These are phyloP conservation scores for Amorpha juglandis DNA, from an alignment of 2,888 invertebrate genomes.

Conservation along the genomic window DNA sequence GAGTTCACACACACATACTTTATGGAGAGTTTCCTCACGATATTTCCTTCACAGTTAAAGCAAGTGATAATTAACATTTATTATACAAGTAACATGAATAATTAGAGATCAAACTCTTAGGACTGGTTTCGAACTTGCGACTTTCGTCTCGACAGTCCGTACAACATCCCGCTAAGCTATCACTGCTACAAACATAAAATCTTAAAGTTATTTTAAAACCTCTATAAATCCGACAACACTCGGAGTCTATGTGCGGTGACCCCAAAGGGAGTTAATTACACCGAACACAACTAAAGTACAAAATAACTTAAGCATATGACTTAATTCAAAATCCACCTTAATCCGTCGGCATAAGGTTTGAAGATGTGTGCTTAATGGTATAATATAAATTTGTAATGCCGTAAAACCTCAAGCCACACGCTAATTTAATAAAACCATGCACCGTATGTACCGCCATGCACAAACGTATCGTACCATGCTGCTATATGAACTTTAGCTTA, in stretches of 20 bases:
- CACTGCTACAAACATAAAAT: background rate
- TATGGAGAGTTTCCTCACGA: too few species aligned
- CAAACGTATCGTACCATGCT: constrained; percentile 14
- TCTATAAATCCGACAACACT: constrained; percentile 3
- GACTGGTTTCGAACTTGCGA: too few species aligned
- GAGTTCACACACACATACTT: too few species aligned
- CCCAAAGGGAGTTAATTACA: constrained; percentile 10
- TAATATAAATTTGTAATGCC: constrained; percentile 3
- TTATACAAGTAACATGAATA: too few species aligned
- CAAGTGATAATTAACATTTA: too few species aligned
- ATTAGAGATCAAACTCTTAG: too few species aligned
- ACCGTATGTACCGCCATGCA: background rate
- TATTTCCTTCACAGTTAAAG: too few species aligned
- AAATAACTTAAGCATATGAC: background rate
- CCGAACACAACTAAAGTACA: background rate
- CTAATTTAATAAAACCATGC: constrained; percentile 20
- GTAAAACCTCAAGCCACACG: constrained; percentile 11
- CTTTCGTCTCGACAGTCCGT: too few species aligned
- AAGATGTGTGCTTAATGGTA: background rate
- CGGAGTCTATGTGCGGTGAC: constrained; percentile 16
- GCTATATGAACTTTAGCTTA: too few species aligned
- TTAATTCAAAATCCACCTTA: constrained; percentile 2
- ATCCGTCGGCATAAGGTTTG: background rate
- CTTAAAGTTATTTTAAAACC: constrained; percentile 13
- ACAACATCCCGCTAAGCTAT: too few species aligned